These are phyloP conservation scores for Etheostoma perlongum DNA, from an alignment of 2,797 vertebrate genomes.

Conservation along the genomic window DNA sequence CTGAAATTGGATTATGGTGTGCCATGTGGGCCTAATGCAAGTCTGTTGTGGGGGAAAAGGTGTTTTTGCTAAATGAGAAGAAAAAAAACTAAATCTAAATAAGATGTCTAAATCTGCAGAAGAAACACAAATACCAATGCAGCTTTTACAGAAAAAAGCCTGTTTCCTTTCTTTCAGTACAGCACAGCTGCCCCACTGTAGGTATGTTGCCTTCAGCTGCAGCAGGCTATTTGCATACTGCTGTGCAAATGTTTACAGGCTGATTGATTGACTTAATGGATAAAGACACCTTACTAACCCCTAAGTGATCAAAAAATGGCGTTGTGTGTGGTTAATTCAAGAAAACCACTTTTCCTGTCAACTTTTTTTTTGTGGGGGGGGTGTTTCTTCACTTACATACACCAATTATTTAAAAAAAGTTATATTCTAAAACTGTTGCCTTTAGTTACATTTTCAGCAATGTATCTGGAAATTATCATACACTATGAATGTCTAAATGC, in stretches of 20 bases:
- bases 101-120: not conserved
- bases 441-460: not conserved
- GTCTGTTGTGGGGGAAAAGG: not conserved
- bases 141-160: not conserved
- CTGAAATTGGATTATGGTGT: not conserved
- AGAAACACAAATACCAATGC: not conserved
- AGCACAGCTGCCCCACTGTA: not conserved
- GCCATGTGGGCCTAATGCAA: not conserved
- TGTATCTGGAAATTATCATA: not conserved
- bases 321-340: too few relatives aligned
- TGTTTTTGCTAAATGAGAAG: not conserved
- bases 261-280: conserved; percentile 6
- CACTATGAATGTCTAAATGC: not conserved
- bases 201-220: not conserved
- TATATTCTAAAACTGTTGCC: too few relatives aligned
- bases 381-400: too few relatives aligned
- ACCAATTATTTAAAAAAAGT: too few relatives aligned
- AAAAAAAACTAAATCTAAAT: not conserved
- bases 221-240: conserved; percentile 29
- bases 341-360: too few relatives aligned
- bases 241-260: conserved; percentile 42
- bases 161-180: not conserved
- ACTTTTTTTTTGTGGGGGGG: too few relatives aligned
- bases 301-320: not conserved
- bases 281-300: not conserved